Base-by-base conservation (phyloP, 1,140 invertebrate species). In the Berghia stephanieae region DNA sequence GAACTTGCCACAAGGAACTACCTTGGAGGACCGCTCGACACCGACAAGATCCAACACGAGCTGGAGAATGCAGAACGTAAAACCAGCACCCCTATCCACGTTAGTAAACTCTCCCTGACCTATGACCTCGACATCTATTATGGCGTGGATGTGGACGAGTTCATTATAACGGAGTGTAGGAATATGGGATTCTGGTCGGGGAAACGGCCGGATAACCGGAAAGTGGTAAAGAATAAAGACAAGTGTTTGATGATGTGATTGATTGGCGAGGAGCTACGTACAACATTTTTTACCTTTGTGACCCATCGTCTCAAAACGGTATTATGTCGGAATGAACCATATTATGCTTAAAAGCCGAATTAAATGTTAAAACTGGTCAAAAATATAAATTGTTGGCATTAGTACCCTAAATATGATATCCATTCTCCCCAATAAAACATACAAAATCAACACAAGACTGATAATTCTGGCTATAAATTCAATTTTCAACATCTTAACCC, bases 1-100 rank as follows among this genome's bases (percentile, higher is more conserved):
- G 86, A 88, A 63, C 78, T 88, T 16, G 86, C 84, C 0, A 88
- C 87, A 6, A 76, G 84, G 49, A 87, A 88, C 78, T 88, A 88
- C 77, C 81, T 88, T 21, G 86, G 85, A 0, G 85, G 84, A 5
- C 81, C 85, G 13, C 75, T 88, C 13, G 84, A 87, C 46, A 84
- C 77, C 79, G 44, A 80, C 0, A 36, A 78, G 34, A 74, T 87
- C 27, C 75, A 81, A 34, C 63, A 75, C 1, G 81, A 87, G 1
- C 82, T 88, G 27, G 52, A 78, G 43, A 78, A 60, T n/a, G 84
- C 86, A 0, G 77, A 85, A 13, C 40, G 77, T n/a, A 84, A 82
- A 31, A 77, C 82, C 3, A 79, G 73, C 2, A 69, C 81, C 13
- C 84, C 87, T 4, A 13, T 84, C 6, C 80, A 83, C 74, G 79